Percentiles rank a stretch among this genome's conserved stretches.
These are phyloP conservation scores for Argopecten irradians DNA, from an alignment of 1,140 invertebrate genomes.

Conservation along the genomic window DNA sequence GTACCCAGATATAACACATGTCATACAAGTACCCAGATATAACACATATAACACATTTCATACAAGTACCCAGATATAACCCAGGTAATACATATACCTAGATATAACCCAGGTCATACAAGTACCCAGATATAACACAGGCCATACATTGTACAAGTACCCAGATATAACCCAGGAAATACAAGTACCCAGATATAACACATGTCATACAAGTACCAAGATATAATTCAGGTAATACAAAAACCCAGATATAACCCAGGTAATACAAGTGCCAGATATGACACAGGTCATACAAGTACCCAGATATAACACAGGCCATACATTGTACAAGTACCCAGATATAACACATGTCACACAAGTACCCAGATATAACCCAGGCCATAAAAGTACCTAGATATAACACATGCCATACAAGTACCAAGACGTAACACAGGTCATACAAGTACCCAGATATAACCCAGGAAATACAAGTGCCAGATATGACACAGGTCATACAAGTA, in stretches of 20 bases:
- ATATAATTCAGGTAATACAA: neutral
- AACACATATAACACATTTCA: neutral
- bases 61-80: neutral
- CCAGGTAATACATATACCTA: too few species aligned
- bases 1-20: neutral
- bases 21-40: neutral
- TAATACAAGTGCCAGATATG: neutral
- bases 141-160: neutral
- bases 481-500: neutral
- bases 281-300: neutral
- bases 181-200: neutral
- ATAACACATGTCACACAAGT: neutral
- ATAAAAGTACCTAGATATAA: neutral
- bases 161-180: neutral
- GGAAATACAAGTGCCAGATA: neutral
- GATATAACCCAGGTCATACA: neutral
- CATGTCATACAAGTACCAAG: neutral
- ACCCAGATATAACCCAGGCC: neutral
- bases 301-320: neutral
- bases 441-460: neutral
- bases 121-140: neutral
- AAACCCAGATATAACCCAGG: neutral
- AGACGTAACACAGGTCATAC: neutral
- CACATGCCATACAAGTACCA: neutral
- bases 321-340: neutral